Evolutionary conservation across 2,797 vertebrate species (phyloP).

Genomic region (Toxotes lorentzi): DNA sequence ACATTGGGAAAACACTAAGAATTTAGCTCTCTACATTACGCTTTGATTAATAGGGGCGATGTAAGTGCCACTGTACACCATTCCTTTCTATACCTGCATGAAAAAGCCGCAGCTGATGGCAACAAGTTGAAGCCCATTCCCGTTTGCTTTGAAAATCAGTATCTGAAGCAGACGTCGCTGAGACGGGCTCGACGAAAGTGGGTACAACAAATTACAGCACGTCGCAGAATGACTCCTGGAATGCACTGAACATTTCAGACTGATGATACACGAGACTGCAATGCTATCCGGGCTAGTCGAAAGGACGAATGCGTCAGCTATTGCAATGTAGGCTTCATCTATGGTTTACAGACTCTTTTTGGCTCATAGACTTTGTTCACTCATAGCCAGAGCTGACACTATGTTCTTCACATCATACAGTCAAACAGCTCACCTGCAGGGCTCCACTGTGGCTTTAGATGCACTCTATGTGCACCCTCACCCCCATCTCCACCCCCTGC

Average conservation of each 20-base stretch:
- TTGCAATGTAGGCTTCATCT: neutral
- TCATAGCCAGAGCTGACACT: neutral
- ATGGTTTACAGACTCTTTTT: neutral
- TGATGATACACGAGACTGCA: constrained; percentile 15
- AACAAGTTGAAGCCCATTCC: constrained; percentile 36
- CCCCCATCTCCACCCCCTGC: neutral
- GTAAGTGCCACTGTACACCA: neutral
- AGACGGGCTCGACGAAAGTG: neutral
- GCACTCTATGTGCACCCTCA: no score
- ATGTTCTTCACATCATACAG: neutral
- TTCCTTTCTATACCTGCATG: neutral
- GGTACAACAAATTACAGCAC: constrained; percentile 14
- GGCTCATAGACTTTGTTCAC: neutral
- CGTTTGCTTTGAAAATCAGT: constrained; percentile 11
- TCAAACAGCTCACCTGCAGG: neutral
- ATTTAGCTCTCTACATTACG: neutral
- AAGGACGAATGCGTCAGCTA: neutral
- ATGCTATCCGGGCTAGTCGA: neutral
- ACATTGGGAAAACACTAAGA: neutral
- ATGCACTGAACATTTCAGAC: constrained; percentile 21
- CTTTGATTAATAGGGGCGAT: neutral
- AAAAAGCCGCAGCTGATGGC: constrained; percentile 9
- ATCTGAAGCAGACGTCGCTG: neutral
- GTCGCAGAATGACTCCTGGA: constrained; percentile 23
- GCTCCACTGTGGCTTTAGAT: no score